phyloP scores from a whole-genome alignment of 1,140 invertebrate genomes.

The Drosophila pallidifrons region DNA sequence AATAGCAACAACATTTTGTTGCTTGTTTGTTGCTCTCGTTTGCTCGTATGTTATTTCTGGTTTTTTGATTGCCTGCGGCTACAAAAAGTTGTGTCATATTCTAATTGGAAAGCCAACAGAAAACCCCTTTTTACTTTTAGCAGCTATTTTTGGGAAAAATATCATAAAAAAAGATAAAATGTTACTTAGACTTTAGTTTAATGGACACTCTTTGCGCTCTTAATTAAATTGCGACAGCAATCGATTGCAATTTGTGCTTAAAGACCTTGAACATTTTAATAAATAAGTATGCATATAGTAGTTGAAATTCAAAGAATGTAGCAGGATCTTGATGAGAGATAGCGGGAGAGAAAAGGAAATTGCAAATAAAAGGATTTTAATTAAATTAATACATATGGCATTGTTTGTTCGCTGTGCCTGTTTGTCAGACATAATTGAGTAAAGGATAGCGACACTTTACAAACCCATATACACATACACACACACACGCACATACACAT shows the following conservation, averaged over 20 bases:
- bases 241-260: background rate
- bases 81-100: conserved; percentile 6
- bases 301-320: conserved; percentile 12
- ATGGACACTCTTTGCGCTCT: no score
- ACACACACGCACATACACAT: conserved; percentile 12
- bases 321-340: conserved; percentile 13
- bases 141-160: background rate
- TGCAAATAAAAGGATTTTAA: conserved; percentile 78
- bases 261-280: background rate
- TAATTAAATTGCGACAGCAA: background rate
- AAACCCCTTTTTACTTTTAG: background rate
- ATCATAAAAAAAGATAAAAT: background rate
- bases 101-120: conserved; percentile 33
- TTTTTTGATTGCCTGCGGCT: conserved; percentile 19
- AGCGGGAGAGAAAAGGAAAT: conserved; percentile 34
- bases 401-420: conserved; percentile 55
- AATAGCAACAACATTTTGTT: conserved; percentile 31
- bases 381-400: conserved; percentile 79
- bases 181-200: no score
- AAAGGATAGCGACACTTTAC: conserved; percentile 77
- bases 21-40: conserved; percentile 15
- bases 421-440: conserved; percentile 75
- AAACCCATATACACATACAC: conserved; percentile 21
- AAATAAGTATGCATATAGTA: background rate
- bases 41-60: background rate